These are phyloP conservation scores for Epinotia demarniana DNA, from an alignment of 2,888 invertebrate genomes.

Conservation along the genomic window DNA sequence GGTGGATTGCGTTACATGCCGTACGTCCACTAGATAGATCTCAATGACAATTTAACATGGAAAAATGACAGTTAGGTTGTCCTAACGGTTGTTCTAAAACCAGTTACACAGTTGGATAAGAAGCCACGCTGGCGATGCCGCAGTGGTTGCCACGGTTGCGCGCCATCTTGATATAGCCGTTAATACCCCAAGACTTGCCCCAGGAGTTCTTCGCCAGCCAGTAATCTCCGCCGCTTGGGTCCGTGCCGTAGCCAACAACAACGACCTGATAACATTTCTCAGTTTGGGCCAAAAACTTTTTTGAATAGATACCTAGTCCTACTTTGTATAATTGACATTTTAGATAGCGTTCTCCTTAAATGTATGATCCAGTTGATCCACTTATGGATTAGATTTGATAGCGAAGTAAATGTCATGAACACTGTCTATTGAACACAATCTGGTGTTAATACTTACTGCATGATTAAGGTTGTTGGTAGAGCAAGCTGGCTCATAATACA, in stretches of 20 bases:
- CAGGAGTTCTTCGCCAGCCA: slow-evolving; percentile 70
- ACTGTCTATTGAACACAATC: not conserved
- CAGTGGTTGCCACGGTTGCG: slow-evolving; percentile 14
- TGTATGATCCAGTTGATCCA: too few species aligned
- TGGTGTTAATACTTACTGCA: not conserved
- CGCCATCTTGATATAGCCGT: slow-evolving; percentile 58
- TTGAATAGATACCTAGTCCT: too few species aligned
- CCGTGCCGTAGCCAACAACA: slow-evolving; percentile 60
- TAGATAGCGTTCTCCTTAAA: too few species aligned
- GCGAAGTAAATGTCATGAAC: too few species aligned
- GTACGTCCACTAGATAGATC: too few species aligned
- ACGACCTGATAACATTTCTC: not conserved
- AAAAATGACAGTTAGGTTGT: too few species aligned
- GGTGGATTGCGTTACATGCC: too few species aligned
- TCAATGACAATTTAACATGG: too few species aligned
- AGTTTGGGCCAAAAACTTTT: not conserved
- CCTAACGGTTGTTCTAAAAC: too few species aligned
- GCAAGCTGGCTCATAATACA: slow-evolving; percentile 10
- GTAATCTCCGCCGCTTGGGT: slow-evolving; percentile 56
- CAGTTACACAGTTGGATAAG: slow-evolving; percentile 6
- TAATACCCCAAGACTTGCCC: slow-evolving; percentile 63
- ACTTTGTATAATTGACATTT: too few species aligned
- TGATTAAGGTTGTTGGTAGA: slow-evolving; percentile 3
- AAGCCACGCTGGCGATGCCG: slow-evolving; percentile 10
- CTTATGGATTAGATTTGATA: too few species aligned